Evolutionary conservation across 2,113 vertebrate genomes (phyloP), one percentile per base, ranked within the genome.

Genomic region (Melanotaenia duboulayi): DNA sequence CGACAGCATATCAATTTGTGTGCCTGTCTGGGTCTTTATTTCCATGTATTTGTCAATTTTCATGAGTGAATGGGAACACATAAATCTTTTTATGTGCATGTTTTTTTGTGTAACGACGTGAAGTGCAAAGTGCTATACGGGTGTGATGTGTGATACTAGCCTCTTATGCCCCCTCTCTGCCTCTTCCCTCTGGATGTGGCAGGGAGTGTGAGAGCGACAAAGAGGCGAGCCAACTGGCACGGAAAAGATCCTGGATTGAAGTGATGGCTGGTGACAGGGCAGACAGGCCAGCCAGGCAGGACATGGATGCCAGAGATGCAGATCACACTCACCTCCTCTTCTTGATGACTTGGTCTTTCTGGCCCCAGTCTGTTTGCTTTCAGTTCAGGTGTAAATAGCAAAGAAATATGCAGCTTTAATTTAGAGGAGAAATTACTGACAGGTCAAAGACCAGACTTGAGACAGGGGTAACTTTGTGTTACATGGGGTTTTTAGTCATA

Each of bases 191-290:
- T 71, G 70, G 79, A 72, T 51, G 56, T 81, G 82, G 74, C 74
- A 48, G 63, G 12, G 22, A 72, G 50, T 63, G 70, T 56, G 51
- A 80, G 76, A 77, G 74, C 2, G 55, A 70, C 8, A 62, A 48
- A 22, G 49, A 69, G 75, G 74, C 11, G 37, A 71, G 76, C 80
- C 81, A 78, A 19, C 70, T 80, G 77, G 77, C 84, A 71, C 23
- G 58, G 59, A 71, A 68, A 62, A 64, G 71, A 44, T 40, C 60
- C 62, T 2, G 59, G 63, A 65, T 23, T 87, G 87, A 90, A 87
- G 64, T 71, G 87, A 92, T 84, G 81, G 64, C 69, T 82, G 74
- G 80, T 83, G 88, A 91, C 85, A 80, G 55, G 58, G 75, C 79
- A 70, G 74, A 77, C 83, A 77, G 76, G 60, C 67, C 78, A 66